Evolutionary conservation across 2,888 invertebrate genomes (phyloP).

Genomic region (Crioceris asparagi): DNA sequence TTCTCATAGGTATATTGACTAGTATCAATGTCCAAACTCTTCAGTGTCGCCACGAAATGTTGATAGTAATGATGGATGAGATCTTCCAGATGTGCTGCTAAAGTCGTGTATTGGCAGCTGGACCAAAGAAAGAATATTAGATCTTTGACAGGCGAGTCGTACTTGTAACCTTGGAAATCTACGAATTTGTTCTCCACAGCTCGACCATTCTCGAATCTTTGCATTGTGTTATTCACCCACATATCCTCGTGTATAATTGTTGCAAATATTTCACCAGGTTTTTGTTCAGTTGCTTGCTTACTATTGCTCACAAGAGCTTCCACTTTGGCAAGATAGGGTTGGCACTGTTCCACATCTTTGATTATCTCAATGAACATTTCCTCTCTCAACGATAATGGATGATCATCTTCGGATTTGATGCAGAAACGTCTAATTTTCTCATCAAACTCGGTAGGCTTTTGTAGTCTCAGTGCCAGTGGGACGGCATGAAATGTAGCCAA

Average conservation of each 20-base stretch:
- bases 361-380: conserved; percentile 8
- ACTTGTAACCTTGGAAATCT: conserved; percentile 23
- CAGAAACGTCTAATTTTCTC: conserved; percentile 2
- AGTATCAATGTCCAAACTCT: conserved; percentile 8
- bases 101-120: conserved; percentile 18
- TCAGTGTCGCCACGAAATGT: conserved; percentile 9
- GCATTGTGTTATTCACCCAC: conserved; percentile 49
- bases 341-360: conserved; percentile 10
- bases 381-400: not conserved
- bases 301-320: conserved; percentile 3
- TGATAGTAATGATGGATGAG: conserved; percentile 15
- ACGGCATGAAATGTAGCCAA: conserved; percentile 3
- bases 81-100: conserved; percentile 13
- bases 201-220: conserved; percentile 26
- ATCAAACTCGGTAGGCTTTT: conserved; percentile 5
- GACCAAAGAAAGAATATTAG: conserved; percentile 25
- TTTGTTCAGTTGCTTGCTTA: conserved; percentile 8
- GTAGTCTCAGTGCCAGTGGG: not conserved
- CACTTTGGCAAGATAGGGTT: conserved; percentile 6
- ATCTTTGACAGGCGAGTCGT: conserved; percentile 22
- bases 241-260: conserved; percentile 45
- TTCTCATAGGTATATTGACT: conserved; percentile 5
- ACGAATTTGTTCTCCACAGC: conserved; percentile 20
- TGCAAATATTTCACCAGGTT: conserved; percentile 37
- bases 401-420: not conserved